A percentile compares a stretch with the other conserved stretches of the same genome.
Evolutionary conservation across 2,797 vertebrate species (phyloP).

Genomic region (Discoglossus pictus): DNA sequence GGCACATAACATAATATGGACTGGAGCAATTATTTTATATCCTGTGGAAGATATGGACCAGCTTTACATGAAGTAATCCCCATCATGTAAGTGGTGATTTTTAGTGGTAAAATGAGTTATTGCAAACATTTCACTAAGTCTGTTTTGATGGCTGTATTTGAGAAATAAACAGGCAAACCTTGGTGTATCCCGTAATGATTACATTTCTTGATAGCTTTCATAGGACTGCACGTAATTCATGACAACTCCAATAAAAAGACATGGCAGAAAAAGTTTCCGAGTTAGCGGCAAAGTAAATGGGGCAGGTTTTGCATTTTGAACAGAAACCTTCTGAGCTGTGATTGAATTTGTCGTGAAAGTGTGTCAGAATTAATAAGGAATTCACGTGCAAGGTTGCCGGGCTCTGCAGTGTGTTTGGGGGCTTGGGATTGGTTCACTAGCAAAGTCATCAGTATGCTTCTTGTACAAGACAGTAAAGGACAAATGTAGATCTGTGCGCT

Average conservation of each 20-base stretch:
- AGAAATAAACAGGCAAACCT: constrained; percentile 78
- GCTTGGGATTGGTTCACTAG: constrained; percentile 77
- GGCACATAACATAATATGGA: too few relatives aligned
- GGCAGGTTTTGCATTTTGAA: constrained; percentile 85
- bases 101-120: too few relatives aligned
- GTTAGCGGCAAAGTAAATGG: constrained; percentile 84
- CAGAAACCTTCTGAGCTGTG: constrained; percentile 87
- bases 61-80: too few relatives aligned
- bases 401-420: constrained; percentile 79
- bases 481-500: constrained; percentile 73
- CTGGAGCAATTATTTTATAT: too few relatives aligned
- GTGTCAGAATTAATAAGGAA: constrained; percentile 96
- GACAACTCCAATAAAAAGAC: constrained; percentile 87
- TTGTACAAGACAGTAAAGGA: constrained; percentile 73
- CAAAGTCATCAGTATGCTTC: constrained; percentile 78
- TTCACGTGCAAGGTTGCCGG: constrained; percentile 82
- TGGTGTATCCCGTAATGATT: constrained; percentile 81
- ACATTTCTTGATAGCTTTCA: constrained; percentile 81
- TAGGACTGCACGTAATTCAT: constrained; percentile 82
- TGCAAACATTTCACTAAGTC: background rate
- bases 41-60: too few relatives aligned
- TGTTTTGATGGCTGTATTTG: constrained; percentile 62
- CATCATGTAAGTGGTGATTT: too few relatives aligned
- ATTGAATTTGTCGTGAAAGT: constrained; percentile 97
- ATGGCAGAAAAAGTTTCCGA: constrained; percentile 84